Percentiles rank a stretch among this genome's conserved stretches.
phyloP scores from a whole-genome alignment of 35 echinoderm and acorn worm species.

The Amphiura filiformis region DNA sequence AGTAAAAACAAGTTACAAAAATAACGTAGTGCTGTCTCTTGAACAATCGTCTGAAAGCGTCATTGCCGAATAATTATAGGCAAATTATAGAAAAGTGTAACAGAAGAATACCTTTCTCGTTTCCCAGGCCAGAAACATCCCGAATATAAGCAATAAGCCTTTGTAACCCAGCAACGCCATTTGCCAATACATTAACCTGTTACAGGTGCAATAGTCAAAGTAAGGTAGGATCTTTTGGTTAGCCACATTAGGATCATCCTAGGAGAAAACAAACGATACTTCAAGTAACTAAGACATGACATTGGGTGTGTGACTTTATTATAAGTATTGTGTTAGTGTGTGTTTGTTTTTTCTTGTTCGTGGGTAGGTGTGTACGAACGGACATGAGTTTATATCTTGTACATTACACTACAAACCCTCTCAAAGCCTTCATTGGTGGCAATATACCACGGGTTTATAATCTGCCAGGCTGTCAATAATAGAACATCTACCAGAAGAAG shows the following conservation, averaged over 20 bases:
- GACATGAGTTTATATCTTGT: background rate
- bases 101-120: slow-evolving; percentile 64
- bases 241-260: slow-evolving; percentile 26
- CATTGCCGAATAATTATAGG: background rate
- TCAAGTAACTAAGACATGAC: no score
- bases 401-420: background rate
- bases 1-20: background rate
- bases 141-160: slow-evolving; percentile 62
- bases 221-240: slow-evolving; percentile 39
- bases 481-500: slow-evolving; percentile 35
- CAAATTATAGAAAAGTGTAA: background rate
- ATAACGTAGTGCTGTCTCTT: background rate
- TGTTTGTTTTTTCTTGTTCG: no score
- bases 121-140: slow-evolving; percentile 78
- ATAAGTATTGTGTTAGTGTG: no score
- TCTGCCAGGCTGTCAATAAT: slow-evolving; percentile 32
- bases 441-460: slow-evolving; percentile 15
- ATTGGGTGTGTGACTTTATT: no score
- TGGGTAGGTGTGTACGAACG: no score
- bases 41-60: background rate
- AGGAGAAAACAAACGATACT: background rate
- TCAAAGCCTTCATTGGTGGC: background rate
- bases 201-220: slow-evolving; percentile 46
- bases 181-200: slow-evolving; percentile 54
- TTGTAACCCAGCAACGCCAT: slow-evolving; percentile 59